phyloP scores from a whole-genome alignment of 2,113 vertebrate species.

The Ifrita kowaldi region DNA sequence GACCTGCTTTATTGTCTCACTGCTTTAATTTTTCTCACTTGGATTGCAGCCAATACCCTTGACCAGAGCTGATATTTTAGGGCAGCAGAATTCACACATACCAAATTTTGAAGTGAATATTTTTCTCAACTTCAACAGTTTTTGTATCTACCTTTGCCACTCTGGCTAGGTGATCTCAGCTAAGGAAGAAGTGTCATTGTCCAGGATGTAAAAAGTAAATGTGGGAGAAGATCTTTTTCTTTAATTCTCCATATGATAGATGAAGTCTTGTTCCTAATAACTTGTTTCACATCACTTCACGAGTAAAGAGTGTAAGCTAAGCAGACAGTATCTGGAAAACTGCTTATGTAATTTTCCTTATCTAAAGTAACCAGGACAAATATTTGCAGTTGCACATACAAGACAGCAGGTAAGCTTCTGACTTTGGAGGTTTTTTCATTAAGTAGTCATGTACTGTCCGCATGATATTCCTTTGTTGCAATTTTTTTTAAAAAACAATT shows the following conservation, averaged over 20 bases:
- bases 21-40: not conserved
- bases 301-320: not conserved
- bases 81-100: not conserved
- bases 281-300: not conserved
- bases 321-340: not conserved
- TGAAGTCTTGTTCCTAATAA: not conserved
- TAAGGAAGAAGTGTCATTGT: not conserved
- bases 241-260: not conserved
- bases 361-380: not conserved
- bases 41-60: not conserved
- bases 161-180: not conserved
- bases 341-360: not conserved
- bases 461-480: not conserved
- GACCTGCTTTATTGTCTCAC: not conserved
- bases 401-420: not conserved
- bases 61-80: not conserved
- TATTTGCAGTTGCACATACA: not conserved
- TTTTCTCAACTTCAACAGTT: not conserved
- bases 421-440: not conserved
- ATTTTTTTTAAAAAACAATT: not conserved
- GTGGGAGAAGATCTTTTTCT: not conserved
- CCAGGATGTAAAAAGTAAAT: not conserved
- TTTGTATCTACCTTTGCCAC: not conserved
- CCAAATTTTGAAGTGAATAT: not conserved
- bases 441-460: not conserved